Evolutionary conservation across 2,797 vertebrate genomes (phyloP).

Genomic region (Manis pentadactyla): DNA sequence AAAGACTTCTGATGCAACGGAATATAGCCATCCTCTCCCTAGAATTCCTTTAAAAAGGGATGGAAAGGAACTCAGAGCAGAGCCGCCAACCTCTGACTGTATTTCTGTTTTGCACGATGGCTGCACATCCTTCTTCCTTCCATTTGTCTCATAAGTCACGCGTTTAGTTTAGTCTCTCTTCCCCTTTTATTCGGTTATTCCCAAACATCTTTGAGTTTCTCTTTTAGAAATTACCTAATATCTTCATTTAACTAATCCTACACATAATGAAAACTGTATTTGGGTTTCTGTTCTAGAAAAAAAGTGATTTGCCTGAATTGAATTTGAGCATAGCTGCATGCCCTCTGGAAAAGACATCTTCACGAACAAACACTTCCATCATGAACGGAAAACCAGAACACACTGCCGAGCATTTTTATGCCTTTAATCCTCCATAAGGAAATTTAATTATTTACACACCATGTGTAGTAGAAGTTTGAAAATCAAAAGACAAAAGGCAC

Average conservation of each 20-base stretch:
- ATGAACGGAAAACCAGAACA: background rate
- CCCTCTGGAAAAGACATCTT: background rate
- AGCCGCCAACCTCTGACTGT: background rate
- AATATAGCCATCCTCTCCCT: background rate
- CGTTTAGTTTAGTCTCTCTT: background rate
- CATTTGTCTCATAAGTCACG: background rate
- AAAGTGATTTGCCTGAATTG: constrained; percentile 16
- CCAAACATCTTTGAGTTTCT: background rate
- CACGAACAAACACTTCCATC: background rate
- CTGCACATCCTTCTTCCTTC: background rate
- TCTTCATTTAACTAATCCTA: background rate
- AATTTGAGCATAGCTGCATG: background rate
- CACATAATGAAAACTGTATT: background rate
- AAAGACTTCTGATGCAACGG: background rate
- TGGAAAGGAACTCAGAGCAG: background rate
- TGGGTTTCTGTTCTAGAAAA: background rate
- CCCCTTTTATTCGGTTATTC: background rate
- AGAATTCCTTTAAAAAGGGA: background rate
- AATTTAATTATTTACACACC: constrained; percentile 1
- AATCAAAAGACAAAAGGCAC: background rate
- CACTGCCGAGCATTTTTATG: background rate
- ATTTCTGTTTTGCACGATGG: background rate
- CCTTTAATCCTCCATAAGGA: background rate
- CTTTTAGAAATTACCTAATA: background rate
- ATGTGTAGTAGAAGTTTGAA: background rate